These are phyloP conservation scores for Phoebastria nigripes DNA, from an alignment of 2,797 vertebrate genomes.

Conservation along the genomic window DNA sequence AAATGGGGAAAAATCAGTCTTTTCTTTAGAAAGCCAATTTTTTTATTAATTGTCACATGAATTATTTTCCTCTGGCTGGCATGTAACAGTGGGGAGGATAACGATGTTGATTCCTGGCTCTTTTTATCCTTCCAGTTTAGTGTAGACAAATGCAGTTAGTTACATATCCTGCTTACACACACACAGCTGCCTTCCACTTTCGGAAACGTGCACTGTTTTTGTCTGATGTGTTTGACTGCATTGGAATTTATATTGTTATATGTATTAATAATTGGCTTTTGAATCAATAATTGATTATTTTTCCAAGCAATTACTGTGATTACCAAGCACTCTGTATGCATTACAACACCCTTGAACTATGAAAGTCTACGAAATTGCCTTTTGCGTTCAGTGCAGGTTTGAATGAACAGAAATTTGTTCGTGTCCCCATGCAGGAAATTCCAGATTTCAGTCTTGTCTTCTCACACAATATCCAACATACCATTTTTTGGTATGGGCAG, in stretches of 20 bases:
- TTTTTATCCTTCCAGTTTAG: not conserved
- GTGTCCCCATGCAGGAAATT: not conserved
- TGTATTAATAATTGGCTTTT: not conserved
- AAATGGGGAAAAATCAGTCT: not conserved
- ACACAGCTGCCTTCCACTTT: accelerated
- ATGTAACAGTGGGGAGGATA: not conserved
- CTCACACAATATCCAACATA: not conserved
- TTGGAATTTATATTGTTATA: not conserved
- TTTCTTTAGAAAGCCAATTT: not conserved
- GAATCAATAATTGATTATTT: not conserved
- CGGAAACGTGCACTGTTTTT: not conserved
- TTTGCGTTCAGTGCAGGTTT: not conserved
- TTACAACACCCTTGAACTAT: not conserved
- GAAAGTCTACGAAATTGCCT: not conserved
- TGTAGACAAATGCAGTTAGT: not conserved
- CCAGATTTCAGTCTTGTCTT: not conserved
- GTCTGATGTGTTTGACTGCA: not conserved
- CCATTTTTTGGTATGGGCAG: not conserved
- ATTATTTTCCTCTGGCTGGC: not conserved
- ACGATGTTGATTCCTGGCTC: not conserved
- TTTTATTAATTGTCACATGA: not conserved
- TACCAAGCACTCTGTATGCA: not conserved
- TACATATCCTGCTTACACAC: not conserved
- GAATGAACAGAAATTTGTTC: not conserved
- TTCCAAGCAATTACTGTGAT: not conserved